Base-by-base conservation (phyloP, 2,888 invertebrate species). In the Heliconius ethilla region DNA sequence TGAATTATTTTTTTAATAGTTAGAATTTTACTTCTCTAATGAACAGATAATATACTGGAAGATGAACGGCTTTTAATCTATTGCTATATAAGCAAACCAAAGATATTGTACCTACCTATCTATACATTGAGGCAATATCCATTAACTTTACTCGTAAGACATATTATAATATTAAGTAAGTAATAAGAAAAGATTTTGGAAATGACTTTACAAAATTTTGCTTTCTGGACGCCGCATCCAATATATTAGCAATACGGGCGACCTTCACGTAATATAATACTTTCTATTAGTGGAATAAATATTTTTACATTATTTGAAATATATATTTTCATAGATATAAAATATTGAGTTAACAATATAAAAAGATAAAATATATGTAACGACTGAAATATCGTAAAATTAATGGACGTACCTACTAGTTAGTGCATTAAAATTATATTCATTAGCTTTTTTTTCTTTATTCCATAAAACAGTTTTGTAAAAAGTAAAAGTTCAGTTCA, bases 191-290 rank as follows among this genome's bases (percentile, higher is more conserved):
- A 62, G 27, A 74, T 70, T 75, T 62, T 65, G 69, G 51, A 79
- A 75, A 66, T 74, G 70, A 69, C 76, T 76, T 65, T 45, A 65
- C 73, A 77, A 77, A 77, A 70, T 22, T 15, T 29, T 3, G n/a
- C 70, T 29, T 10, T 33, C 69, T 92, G 87, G 88, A 86, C 76
- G 82, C 83, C 87, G 89, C 90, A 89, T 84, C 87, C 0, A 87
- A 87, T 86, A 84, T 88, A 84, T 90, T 89, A 90, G 84, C 83
- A 82, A 82, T 87, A 86, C 88, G 83, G 86, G 85, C 85, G 84
- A 75, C 29, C 75, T 72, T 69, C 25, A 40, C 22, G 13, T 63
- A 63, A 74, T 25, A 27, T 22, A 37, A 33, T 7, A 33, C n/a
- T 4, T 1, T 13, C 5, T 62, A 7, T 25, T 63, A 29, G 25